Conservation (phyloP, 2,888 invertebrate genomes). For the Dorcus hopei region DNA sequence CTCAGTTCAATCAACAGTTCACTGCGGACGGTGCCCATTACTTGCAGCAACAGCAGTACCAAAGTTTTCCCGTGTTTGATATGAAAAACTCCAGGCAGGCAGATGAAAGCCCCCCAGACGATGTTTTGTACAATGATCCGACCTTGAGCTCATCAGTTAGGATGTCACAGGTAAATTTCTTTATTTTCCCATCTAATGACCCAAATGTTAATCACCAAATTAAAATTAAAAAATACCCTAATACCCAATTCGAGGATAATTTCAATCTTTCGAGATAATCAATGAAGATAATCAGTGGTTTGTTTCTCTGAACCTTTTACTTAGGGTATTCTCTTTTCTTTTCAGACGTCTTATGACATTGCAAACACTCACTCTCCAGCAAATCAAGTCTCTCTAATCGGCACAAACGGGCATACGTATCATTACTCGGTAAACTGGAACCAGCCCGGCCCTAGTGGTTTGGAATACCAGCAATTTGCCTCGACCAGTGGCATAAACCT, state of each 20-base stretch:
- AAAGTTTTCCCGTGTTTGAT: conserved; percentile 18
- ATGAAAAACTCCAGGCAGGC: conserved; percentile 19
- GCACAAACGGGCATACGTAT: conserved; percentile 53
- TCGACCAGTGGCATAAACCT: conserved; percentile 13
- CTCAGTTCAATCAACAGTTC: conserved; percentile 40
- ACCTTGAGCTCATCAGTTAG: conserved; percentile 60
- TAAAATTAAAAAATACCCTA: too few species aligned
- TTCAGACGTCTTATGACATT: conserved; percentile 8
- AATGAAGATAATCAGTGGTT: too few species aligned
- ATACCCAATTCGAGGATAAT: background rate
- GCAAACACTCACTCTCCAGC: conserved; percentile 51
- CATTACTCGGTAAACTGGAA: conserved; percentile 24
- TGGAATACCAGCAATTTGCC: conserved; percentile 15
- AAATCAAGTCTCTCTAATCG: conserved; percentile 59
- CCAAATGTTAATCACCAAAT: too few species aligned
- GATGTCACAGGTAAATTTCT: conserved; percentile 35
- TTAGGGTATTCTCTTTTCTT: background rate
- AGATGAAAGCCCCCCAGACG: conserved; percentile 54
- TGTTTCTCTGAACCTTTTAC: too few species aligned
- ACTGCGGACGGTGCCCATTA: conserved; percentile 35
- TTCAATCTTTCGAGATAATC: background rate
- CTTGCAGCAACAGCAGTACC: conserved; percentile 35
- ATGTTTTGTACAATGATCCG: conserved; percentile 64
- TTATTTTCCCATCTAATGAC: background rate
- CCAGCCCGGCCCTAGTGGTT: conserved; percentile 23